A percentile compares a stretch with the other conserved stretches of the same genome.
Conservation (phyloP, 2,888 invertebrate genomes). For the Plebejus anna region DNA sequence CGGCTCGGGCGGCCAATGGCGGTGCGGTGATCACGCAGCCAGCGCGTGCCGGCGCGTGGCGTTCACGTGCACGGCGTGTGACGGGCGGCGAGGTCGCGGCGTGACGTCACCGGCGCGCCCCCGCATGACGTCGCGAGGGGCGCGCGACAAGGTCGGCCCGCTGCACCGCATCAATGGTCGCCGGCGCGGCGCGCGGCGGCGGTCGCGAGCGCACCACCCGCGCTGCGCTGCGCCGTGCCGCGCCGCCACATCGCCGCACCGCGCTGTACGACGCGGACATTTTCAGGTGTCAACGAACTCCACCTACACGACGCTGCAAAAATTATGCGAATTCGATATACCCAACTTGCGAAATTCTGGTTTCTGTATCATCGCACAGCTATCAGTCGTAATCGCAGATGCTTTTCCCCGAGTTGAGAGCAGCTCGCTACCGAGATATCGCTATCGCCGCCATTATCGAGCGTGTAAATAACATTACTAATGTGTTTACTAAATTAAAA, state of each 20-base stretch:
- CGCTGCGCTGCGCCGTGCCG: slow-evolving; percentile 20
- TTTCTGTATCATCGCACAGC: not conserved
- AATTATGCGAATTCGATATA: not conserved
- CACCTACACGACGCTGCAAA: not conserved
- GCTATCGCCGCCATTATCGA: not conserved
- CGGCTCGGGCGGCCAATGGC: slow-evolving; percentile 83
- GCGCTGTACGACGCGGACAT: slow-evolving; percentile 31
- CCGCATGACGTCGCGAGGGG: slow-evolving; percentile 68
- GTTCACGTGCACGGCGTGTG: slow-evolving; percentile 93
- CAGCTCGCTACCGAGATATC: slow-evolving; percentile 6
- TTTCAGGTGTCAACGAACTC: slow-evolving; percentile 40
- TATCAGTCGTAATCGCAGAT: not conserved
- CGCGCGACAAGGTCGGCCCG: slow-evolving; percentile 57
- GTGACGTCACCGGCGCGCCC: slow-evolving; percentile 82
- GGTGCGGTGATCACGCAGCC: slow-evolving; percentile 83
- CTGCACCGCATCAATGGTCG: slow-evolving; percentile 26
- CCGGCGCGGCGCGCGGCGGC: slow-evolving; percentile 38
- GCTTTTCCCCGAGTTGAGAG: not conserved
- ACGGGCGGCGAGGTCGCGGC: slow-evolving; percentile 77
- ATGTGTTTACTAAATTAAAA: not conserved
- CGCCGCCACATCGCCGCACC: slow-evolving; percentile 37
- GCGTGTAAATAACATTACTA: not conserved
- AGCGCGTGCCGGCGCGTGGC: slow-evolving; percentile 87
- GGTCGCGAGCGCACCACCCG: slow-evolving; percentile 37
- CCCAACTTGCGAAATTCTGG: not conserved